Conservation (phyloP, 2,888 invertebrate species). For the Chrysopilus asiliformis region DNA sequence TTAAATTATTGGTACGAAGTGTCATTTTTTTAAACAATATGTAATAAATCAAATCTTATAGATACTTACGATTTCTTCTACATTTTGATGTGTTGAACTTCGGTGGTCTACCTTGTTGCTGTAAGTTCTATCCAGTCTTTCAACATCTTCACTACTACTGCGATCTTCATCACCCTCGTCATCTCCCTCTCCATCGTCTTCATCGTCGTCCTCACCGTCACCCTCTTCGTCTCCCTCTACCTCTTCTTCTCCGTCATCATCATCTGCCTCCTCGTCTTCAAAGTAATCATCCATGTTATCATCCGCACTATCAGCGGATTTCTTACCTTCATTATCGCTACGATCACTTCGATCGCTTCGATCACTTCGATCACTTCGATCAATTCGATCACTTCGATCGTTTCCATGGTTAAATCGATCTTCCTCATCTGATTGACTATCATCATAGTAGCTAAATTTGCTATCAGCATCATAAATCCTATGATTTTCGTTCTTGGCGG, state of each 20-base stretch:
- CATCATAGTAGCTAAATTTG: slow-evolving; percentile 19
- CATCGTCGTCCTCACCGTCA: slow-evolving; percentile 26
- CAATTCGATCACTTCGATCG: too few species aligned
- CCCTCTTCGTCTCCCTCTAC: slow-evolving; percentile 21
- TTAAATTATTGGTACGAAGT: too few species aligned
- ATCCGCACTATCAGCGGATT: slow-evolving; percentile 3
- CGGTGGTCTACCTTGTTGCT: too few species aligned
- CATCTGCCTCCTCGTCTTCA: slow-evolving; percentile 6
- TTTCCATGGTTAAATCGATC: too few species aligned
- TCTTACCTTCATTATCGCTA: slow-evolving; percentile 4
- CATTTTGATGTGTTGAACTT: too few species aligned
- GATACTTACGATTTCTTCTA: too few species aligned
- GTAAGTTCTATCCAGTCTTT: too few species aligned
- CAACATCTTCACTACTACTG: too few species aligned
- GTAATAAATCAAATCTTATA: too few species aligned
- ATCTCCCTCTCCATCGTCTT: slow-evolving; percentile 29
- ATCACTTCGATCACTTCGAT: slow-evolving; percentile 1
- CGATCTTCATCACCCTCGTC: slow-evolving; percentile 31
- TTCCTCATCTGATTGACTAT: slow-evolving; percentile 14
- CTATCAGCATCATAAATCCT: slow-evolving; percentile 16
- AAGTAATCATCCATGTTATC: neutral
- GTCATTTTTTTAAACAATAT: too few species aligned
- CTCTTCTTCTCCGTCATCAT: slow-evolving; percentile 19
- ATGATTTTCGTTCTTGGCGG: slow-evolving; percentile 14
- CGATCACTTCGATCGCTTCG: slow-evolving; percentile 11